Evolutionary conservation across 2,888 invertebrate species (phyloP), one percentile per base, ranked within the genome.

Genomic region (Tricholauxania praeusta): DNA sequence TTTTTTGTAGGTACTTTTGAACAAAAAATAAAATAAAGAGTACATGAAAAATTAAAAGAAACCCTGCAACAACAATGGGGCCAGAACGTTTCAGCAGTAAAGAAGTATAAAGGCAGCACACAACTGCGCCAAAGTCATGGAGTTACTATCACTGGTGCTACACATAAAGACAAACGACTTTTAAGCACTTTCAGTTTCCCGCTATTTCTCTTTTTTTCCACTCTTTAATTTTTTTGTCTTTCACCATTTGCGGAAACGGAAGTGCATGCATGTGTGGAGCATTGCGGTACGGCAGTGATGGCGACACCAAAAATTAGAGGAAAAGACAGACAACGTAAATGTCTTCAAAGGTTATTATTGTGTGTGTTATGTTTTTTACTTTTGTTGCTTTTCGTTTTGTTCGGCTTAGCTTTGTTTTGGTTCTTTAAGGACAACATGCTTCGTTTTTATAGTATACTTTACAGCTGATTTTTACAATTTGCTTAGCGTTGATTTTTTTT

Each of bases 341-440:
- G 28, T 15, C 12, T 4, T 57, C 39, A 71, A 70, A 73, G 78
- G 79, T 81, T 82, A 83, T 83, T 82, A 82, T 82, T 82, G 81
- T 12, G 12, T n/a, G 47, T 55, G n/a, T 66, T 17, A 28, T 51
- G 17, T n/a, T 49, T 65, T 39, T 55, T 19, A 28, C 19, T 68
- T 62, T 22, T 39, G 28, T 53, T 14, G 14, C 28, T 8, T 48
- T 59, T 53, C 2, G 14, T 51, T 15, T 57, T 59, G 17, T 55
- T 64, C 49, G 74, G 70, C 51, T 68, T 57, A 19, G 17, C 67
- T 15, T 52, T 65, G 51, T 51, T 65, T 65, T 22, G 12, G 14
- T 39, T 39, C 39, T 52, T 65, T 17, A 65, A 65, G 65, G 15
- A 65, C 39, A 32, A 2, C 39, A 39, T 10, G 39, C 39, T 19